Conservation (phyloP, 2,113 vertebrate species). For the Accipiter cooperii region DNA sequence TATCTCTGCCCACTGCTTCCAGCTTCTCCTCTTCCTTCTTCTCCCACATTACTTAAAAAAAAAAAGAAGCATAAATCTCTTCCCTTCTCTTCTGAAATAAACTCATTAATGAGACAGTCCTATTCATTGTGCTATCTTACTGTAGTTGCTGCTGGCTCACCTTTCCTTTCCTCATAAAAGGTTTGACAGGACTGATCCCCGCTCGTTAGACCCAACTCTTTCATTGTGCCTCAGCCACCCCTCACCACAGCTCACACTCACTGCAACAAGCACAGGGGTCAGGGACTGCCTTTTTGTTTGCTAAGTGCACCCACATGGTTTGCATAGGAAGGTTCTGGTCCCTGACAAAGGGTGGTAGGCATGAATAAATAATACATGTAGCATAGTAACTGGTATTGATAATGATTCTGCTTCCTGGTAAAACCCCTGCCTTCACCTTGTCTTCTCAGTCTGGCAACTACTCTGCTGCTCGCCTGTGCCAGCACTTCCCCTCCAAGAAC, state of each 20-base stretch:
- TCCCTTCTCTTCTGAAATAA: neutral
- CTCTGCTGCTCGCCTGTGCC: accelerated
- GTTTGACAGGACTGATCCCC: neutral
- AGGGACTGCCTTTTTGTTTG: neutral
- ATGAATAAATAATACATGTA: neutral
- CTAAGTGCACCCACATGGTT: neutral
- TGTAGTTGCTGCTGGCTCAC: accelerated
- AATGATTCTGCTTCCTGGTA: neutral
- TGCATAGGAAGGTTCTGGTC: neutral
- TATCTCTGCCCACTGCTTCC: neutral
- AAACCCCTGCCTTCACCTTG: neutral
- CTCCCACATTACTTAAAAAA: neutral
- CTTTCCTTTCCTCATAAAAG: neutral
- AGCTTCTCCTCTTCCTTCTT: neutral
- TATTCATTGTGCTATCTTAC: neutral
- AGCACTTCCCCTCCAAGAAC: neutral
- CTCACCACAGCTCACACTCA: neutral
- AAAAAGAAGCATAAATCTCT: neutral
- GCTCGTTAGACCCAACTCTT: neutral
- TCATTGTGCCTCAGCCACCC: accelerated
- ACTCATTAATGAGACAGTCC: neutral
- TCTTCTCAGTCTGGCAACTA: neutral
- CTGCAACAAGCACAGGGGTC: accelerated
- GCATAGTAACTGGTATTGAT: neutral
- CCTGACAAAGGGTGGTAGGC: neutral